A percentile compares a stretch with the other conserved stretches of the same genome.
phyloP scores from a whole-genome alignment of 2,888 invertebrate species.

The Caradrina clavipalpis region DNA sequence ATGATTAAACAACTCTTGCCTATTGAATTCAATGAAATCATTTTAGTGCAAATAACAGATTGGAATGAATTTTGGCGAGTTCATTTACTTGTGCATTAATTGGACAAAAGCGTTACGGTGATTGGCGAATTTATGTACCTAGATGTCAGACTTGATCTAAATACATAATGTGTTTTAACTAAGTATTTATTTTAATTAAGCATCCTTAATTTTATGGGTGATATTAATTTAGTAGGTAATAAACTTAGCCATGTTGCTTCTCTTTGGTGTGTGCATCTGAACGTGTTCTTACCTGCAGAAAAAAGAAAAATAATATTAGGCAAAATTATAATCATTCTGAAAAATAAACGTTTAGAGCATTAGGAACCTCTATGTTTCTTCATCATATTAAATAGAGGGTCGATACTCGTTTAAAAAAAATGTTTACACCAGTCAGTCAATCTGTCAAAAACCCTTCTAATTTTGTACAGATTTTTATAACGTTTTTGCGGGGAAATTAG shows the following conservation, averaged over 20 bases:
- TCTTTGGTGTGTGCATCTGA: neutral
- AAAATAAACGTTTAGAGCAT: too few relatives aligned
- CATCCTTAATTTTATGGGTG: neutral
- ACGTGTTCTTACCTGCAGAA: constrained; percentile 74
- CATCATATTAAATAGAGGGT: too few relatives aligned
- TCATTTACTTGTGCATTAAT: constrained; percentile 54
- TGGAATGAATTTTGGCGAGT: constrained; percentile 49
- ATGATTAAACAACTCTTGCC: constrained; percentile 62
- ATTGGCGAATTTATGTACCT: constrained; percentile 48
- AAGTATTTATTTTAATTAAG: constrained; percentile 40
- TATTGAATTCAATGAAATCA: constrained; percentile 63
- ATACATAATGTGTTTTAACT: constrained; percentile 29
- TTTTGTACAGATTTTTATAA: too few relatives aligned
- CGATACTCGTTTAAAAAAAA: too few relatives aligned
- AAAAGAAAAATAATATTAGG: constrained; percentile 46
- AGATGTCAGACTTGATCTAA: constrained; percentile 26
- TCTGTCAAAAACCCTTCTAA: too few relatives aligned
- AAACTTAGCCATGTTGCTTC: constrained; percentile 36
- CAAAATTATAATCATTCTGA: neutral
- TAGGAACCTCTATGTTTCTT: too few relatives aligned
- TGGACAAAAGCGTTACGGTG: constrained; percentile 29
- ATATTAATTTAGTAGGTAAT: neutral
- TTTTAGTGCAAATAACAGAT: constrained; percentile 56
- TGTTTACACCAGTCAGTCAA: too few relatives aligned
- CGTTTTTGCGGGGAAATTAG: too few relatives aligned